Evolutionary conservation across 2,113 vertebrate species (phyloP).

Genomic region (Ciconia maguari): DNA sequence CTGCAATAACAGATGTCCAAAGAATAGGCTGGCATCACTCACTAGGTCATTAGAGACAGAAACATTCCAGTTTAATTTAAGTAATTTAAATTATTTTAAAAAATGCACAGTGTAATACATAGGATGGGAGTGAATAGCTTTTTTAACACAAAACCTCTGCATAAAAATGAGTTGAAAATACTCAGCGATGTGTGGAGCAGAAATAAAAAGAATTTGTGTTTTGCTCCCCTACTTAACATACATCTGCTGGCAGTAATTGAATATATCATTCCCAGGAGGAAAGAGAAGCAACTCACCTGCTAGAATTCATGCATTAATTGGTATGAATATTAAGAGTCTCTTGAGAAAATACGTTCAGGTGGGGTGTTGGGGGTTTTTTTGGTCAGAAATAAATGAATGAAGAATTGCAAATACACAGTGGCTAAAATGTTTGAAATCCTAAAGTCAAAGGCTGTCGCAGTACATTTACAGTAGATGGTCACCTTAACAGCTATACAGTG

Average conservation of each 20-base stretch:
- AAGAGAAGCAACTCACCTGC: constrained; percentile 21
- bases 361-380: neutral
- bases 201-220: constrained; percentile 16
- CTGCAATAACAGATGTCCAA: neutral
- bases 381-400: neutral
- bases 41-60: neutral
- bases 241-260: constrained; percentile 13
- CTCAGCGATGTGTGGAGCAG: neutral
- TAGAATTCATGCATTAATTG: neutral
- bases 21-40: neutral
- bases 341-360: neutral
- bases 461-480: fast-evolving
- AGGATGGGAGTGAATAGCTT: neutral
- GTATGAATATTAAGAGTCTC: neutral
- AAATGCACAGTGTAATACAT: neutral
- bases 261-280: neutral
- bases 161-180: neutral
- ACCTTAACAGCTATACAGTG: fast-evolving
- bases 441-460: neutral
- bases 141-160: neutral
- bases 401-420: fast-evolving
- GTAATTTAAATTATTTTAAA: neutral
- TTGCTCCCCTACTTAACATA: neutral
- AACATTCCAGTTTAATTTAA: neutral
- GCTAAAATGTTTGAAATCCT: neutral